Evolutionary conservation across 2,113 vertebrate species (phyloP).

Genomic region (Phocoena phocoena): DNA sequence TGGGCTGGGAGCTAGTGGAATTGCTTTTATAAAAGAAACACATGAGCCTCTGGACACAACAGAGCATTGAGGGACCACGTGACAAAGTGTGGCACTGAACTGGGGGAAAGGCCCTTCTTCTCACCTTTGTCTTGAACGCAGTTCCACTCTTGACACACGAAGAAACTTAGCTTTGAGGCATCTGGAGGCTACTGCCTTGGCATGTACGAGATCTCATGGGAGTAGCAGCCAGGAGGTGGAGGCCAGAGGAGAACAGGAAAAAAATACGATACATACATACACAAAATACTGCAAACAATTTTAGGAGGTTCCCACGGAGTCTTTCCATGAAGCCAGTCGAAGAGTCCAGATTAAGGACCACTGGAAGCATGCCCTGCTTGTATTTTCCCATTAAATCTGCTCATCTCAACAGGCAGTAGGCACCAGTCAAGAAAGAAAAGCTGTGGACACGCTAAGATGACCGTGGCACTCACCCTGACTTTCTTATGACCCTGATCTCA

Average conservation of each 20-base stretch:
- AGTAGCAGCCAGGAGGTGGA: not conserved
- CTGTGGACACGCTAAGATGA: not conserved
- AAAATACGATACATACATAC: no score
- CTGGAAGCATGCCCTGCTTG: not conserved
- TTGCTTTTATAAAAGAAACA: not conserved
- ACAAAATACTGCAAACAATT: not conserved
- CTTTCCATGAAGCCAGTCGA: not conserved
- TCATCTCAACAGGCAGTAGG: rapidly evolving
- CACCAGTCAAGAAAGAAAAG: not conserved
- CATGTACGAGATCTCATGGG: not conserved
- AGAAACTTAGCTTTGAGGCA: not conserved
- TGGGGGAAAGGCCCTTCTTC: not conserved
- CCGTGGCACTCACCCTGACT: rapidly evolving
- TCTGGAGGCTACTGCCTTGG: not conserved
- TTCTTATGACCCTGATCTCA: not conserved
- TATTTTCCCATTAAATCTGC: not conserved
- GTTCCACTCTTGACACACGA: not conserved
- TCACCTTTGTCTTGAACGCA: no score
- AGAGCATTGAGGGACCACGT: not conserved
- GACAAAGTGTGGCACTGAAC: not conserved
- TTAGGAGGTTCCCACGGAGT: not conserved
- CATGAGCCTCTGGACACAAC: not conserved
- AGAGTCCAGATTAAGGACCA: not conserved
- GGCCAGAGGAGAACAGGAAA: not conserved
- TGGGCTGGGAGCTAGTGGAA: not conserved